Percentiles rank a stretch among this genome's conserved stretches.
phyloP scores from a whole-genome alignment of 2,888 invertebrate genomes.

The Drosophila pseudotalamancana region DNA sequence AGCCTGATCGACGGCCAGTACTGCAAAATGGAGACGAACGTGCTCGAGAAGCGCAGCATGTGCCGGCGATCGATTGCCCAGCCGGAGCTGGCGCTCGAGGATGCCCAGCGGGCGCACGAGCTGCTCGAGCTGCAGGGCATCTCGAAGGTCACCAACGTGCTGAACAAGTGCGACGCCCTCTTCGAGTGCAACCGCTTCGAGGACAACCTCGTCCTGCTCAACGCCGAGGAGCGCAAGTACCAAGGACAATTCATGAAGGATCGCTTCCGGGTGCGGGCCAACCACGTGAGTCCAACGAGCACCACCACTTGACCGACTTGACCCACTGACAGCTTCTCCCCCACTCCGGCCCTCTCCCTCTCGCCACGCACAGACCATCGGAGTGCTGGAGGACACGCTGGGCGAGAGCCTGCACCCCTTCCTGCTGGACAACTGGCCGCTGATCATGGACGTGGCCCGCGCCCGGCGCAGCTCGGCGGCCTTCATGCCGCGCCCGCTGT shows the following conservation, averaged over 20 bases:
- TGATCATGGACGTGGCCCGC: slow-evolving; percentile 3
- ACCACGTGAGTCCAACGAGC: slow-evolving; percentile 23
- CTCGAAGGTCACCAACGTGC: slow-evolving; percentile 20
- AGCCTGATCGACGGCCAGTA: accelerated
- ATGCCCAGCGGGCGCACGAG: slow-evolving; percentile 58
- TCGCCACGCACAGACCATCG: slow-evolving; percentile 17
- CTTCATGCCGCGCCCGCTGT: slow-evolving; percentile 62
- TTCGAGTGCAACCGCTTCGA: slow-evolving; percentile 78
- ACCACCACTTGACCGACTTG: background rate
- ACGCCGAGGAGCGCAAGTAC: slow-evolving; percentile 48
- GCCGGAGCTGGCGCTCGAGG: slow-evolving; percentile 59
- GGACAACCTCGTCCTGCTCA: slow-evolving; percentile 60
- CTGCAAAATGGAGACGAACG: background rate
- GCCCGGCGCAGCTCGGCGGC: slow-evolving; percentile 10
- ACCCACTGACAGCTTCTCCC: background rate
- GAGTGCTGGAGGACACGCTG: slow-evolving; percentile 69
- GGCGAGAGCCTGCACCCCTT: slow-evolving; percentile 71
- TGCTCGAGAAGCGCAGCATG: slow-evolving; percentile 7
- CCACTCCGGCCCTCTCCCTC: background rate
- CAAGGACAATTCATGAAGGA: background rate
- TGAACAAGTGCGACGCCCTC: slow-evolving; percentile 73
- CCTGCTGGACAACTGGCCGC: slow-evolving; percentile 56
- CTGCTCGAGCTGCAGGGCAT: background rate
- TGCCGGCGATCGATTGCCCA: slow-evolving; percentile 69
- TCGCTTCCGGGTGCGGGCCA: slow-evolving; percentile 10